Base-by-base conservation (phyloP, 1,140 invertebrate species). In the Leptopilina clavipes region DNA sequence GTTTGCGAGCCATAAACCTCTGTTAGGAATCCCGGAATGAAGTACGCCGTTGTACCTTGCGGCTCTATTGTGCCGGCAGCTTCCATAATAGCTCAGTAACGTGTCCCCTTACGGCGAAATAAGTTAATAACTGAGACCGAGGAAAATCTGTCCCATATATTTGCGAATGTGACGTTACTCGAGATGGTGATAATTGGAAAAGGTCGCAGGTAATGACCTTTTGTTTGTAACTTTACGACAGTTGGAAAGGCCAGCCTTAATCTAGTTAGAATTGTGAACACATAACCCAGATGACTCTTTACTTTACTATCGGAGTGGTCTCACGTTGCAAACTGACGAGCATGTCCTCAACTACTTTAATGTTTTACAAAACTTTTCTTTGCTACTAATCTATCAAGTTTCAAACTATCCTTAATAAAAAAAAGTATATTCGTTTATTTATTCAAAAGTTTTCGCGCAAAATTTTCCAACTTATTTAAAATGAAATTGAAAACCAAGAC, bases 1-100 rank as follows among this genome's bases (percentile, higher is more conserved):
- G 56, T 65, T 65, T 65, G 56, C 25, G 22, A 31, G 56, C 56
- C 56, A 65, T 65, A 65, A 65, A 65, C 56, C 56, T 31, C 56
- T 31, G 56, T 65, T 65, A 31, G 22, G 19, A 65, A 65, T 65
- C 25, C 19, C 25, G 8, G 54, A 59, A 59, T 59, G 19, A 59
- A 18, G 19, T 59, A 12, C 11, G 18, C 8, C 3, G 22, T 8
- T 65, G 56, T 31, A 65, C 22, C 56, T 65, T 31, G 56, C 56
- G 22, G 22, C 56, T 65, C 19, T 52, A 52, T 52, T 52, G 48
- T 52, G 48, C 48, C 48, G 48, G n/a, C 22, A 25, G 11, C 19
- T 65, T 65, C 11, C 56, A 65, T 37, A 65, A 65, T 65, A 3
- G 56, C 56, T 65, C 56, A 31, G 19, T 65, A 65, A 65, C 56